Percentiles rank a stretch among this genome's conserved stretches.
Conservation (phyloP, 2,797 vertebrate genomes). For the Chaetophractus vellerosus region DNA sequence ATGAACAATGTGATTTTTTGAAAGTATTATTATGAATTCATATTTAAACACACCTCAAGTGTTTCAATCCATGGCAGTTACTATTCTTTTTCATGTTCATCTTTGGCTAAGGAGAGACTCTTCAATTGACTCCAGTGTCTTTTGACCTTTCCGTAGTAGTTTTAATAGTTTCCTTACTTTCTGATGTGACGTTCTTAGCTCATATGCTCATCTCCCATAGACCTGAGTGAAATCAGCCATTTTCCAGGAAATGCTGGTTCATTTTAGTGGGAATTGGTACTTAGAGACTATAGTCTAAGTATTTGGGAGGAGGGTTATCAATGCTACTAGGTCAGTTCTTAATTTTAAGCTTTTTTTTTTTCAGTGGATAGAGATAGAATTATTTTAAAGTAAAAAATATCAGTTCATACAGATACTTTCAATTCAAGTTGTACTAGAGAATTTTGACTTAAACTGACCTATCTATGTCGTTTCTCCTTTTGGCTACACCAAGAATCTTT, state of each 20-base stretch:
- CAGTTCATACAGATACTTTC: background rate
- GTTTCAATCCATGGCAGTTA: background rate
- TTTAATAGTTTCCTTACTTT: background rate
- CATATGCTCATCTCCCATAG: background rate
- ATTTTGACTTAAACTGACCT: background rate
- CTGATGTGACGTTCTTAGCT: background rate
- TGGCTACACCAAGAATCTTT: background rate
- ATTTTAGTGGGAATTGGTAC: background rate
- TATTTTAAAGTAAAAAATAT: background rate
- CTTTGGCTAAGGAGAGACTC: background rate
- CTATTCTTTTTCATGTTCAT: background rate
- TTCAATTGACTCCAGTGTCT: background rate
- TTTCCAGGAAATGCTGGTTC: background rate
- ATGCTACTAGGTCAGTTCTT: background rate
- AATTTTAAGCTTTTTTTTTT: background rate
- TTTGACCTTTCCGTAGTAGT: background rate
- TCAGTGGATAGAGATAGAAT: background rate
- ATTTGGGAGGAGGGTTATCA: background rate
- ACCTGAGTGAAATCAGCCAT: background rate
- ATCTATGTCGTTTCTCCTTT: background rate
- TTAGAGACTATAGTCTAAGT: background rate
- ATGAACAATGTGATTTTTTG: background rate
- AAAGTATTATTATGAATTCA: background rate
- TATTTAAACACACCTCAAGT: background rate
- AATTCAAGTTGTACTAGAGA: background rate